Percentiles rank a stretch among this genome's conserved stretches.
Evolutionary conservation across 1,140 invertebrate species (phyloP).

Genomic region (Leptopilina boulardi): DNA sequence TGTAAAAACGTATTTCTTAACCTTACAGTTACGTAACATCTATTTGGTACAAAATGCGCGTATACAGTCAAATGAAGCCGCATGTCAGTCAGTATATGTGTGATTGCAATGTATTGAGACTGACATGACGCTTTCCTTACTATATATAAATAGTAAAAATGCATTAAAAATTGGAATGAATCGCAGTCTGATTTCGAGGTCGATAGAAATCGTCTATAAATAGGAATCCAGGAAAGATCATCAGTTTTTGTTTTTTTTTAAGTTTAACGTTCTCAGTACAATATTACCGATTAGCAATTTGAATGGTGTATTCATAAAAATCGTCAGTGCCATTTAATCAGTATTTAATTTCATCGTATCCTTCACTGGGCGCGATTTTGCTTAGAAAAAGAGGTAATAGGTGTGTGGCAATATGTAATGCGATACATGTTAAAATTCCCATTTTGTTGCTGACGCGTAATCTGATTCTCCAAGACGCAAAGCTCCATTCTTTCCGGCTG

Average conservation of each 20-base stretch:
- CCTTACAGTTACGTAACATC: conserved; percentile 15
- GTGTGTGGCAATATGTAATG: conserved; percentile 12
- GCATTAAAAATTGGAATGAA: conserved; percentile 56
- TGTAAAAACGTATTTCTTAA: conserved; percentile 4
- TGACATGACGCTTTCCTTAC: too few species aligned
- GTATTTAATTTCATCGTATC: conserved; percentile 53
- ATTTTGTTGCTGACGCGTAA: conserved; percentile 89
- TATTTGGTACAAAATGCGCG: conserved; percentile 31
- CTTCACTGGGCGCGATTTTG: conserved; percentile 48
- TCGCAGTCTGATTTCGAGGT: conserved; percentile 41
- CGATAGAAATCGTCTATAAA: conserved; percentile 27
- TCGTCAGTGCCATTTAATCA: conserved; percentile 35
- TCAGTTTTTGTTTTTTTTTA: neutral
- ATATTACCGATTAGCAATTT: neutral
- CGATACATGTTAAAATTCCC: conserved; percentile 89
- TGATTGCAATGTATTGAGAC: neutral
- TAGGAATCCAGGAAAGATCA: conserved; percentile 12
- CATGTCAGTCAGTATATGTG: conserved; percentile 22
- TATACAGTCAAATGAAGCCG: neutral
- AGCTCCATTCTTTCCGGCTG: conserved; percentile 95
- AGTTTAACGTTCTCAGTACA: neutral
- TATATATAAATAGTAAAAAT: conserved; percentile 46
- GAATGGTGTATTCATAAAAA: neutral
- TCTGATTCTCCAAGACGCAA: conserved; percentile 90
- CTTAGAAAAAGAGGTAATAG: conserved; percentile 38